phyloP scores from a whole-genome alignment of 2,113 vertebrate genomes.

The Recurvirostra avosetta region DNA sequence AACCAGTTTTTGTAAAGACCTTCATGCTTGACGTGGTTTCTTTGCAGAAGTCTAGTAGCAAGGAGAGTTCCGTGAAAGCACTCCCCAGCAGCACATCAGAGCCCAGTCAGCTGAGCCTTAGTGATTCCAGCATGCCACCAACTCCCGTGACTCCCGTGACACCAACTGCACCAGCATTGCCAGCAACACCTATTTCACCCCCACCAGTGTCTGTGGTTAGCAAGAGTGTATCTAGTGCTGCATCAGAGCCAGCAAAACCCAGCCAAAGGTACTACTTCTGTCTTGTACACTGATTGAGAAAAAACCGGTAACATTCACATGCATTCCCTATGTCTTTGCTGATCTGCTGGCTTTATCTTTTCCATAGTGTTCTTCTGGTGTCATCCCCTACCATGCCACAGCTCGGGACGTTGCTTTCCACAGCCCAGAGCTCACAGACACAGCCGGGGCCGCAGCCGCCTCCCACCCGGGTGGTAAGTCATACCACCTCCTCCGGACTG shows the following conservation, averaged over 20 bases:
- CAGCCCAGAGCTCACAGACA: conserved; percentile 74
- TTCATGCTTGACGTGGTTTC: not conserved
- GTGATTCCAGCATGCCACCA: conserved; percentile 78
- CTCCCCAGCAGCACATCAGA: conserved; percentile 74
- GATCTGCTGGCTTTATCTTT: not conserved
- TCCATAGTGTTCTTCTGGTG: conserved; percentile 86
- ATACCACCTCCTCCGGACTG: conserved; percentile 79
- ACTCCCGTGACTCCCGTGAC: conserved; percentile 81
- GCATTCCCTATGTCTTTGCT: not conserved
- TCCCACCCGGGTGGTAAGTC: conserved; percentile 76
- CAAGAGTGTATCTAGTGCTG: conserved; percentile 72
- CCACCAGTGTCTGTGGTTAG: conserved; percentile 71
- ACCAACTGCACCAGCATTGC: conserved; percentile 72
- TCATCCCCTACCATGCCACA: conserved; percentile 91
- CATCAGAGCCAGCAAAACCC: conserved; percentile 82
- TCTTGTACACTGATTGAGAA: fast-evolving
- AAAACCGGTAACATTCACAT: too few relatives aligned
- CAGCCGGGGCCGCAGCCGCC: conserved; percentile 75
- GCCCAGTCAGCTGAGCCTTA: conserved; percentile 73
- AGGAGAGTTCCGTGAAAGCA: conserved; percentile 82
- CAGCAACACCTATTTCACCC: conserved; percentile 86
- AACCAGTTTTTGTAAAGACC: not conserved
- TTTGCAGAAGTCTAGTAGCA: conserved; percentile 85
- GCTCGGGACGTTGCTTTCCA: conserved; percentile 86
- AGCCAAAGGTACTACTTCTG: conserved; percentile 78